Conservation (phyloP, 1,140 invertebrate species). For the Bombus superbus region DNA sequence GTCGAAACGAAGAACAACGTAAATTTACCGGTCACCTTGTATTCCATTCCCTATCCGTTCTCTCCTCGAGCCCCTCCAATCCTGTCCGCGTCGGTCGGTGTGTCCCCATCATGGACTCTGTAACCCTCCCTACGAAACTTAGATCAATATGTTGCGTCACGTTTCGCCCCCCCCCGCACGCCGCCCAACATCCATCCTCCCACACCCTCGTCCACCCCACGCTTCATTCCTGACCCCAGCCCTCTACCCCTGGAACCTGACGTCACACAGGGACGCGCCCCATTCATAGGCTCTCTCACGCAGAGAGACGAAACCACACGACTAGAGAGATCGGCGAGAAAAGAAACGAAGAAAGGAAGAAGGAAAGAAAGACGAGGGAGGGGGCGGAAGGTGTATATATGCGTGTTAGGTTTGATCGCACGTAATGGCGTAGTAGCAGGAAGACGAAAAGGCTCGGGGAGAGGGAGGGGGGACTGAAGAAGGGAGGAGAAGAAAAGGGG, state of each 20-base stretch:
- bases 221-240: slow-evolving; percentile 39
- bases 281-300: slow-evolving; percentile 79
- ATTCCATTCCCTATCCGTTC: slow-evolving; percentile 54
- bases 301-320: slow-evolving; percentile 65
- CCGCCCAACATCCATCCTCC: slow-evolving; percentile 58
- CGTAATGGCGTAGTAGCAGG: not conserved
- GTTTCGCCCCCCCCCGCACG: slow-evolving; percentile 62
- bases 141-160: slow-evolving; percentile 82
- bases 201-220: slow-evolving; percentile 53
- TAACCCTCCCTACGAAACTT: slow-evolving; percentile 73
- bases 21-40: slow-evolving; percentile 66
- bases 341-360: not conserved
- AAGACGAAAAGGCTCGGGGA: not conserved
- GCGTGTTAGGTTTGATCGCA: not conserved
- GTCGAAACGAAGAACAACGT: slow-evolving; percentile 51
- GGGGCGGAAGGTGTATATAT: not conserved
- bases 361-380: not conserved
- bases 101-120: slow-evolving; percentile 35
- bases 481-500: not conserved
- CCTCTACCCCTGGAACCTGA: slow-evolving; percentile 61
- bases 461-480: not conserved
- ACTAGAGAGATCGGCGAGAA: slow-evolving; percentile 34
- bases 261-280: slow-evolving; percentile 80
- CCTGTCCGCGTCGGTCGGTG: not conserved
- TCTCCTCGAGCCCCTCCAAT: slow-evolving; percentile 8